Conservation (phyloP, 2,797 vertebrate species). For the Ptychadena robeensis region DNA sequence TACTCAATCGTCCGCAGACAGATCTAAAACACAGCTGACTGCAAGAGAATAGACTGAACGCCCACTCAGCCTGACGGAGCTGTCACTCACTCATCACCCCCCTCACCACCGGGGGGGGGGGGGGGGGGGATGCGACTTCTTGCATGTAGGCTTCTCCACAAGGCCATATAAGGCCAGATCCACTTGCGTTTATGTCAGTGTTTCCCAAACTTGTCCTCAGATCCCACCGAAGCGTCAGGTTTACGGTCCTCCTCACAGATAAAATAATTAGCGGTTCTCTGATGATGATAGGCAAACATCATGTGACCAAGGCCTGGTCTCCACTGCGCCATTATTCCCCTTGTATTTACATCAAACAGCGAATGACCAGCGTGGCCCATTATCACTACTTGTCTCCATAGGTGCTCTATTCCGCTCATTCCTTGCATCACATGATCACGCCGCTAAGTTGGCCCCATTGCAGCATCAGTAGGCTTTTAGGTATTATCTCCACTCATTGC, state of each 20-base stretch:
- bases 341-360: too few relatives aligned
- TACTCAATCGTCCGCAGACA: conserved; percentile 37
- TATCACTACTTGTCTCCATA: too few relatives aligned
- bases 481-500: too few relatives aligned
- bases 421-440: too few relatives aligned
- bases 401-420: too few relatives aligned
- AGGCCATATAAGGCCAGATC: conserved; percentile 5
- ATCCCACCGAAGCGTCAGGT: neutral
- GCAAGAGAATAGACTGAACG: conserved; percentile 6
- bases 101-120: neutral
- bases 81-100: neutral
- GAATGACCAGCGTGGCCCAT: too few relatives aligned
- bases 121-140: neutral
- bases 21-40: conserved; percentile 34
- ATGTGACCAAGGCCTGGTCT: too few relatives aligned
- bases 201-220: neutral
- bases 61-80: conserved; percentile 27
- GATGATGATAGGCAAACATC: too few relatives aligned
- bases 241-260: neutral
- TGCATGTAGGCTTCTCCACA: neutral
- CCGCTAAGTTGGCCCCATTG: too few relatives aligned
- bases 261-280: neutral
- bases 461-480: too few relatives aligned
- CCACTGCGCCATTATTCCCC: too few relatives aligned
- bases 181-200: neutral